Evolutionary conservation across 2,888 invertebrate species (phyloP).

Genomic region (Sarcophaga rosellei): DNA sequence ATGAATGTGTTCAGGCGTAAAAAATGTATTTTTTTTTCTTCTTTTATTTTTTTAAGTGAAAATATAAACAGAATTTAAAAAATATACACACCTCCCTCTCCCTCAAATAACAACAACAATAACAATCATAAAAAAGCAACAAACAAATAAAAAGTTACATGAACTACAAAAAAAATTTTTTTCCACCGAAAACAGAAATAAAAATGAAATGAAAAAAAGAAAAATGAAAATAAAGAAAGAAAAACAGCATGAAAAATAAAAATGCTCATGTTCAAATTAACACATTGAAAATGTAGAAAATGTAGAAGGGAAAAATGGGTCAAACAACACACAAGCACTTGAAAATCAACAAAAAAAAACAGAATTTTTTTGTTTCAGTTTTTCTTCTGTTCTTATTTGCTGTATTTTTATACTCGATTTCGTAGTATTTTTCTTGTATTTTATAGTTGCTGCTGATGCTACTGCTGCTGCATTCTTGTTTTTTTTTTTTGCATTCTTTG

Average conservation of each 20-base stretch:
- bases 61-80: neutral
- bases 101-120: neutral
- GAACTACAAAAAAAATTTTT: neutral
- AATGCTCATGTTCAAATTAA: neutral
- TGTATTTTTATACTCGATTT: neutral
- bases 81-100: too few species aligned
- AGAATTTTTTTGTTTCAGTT: neutral
- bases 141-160: neutral
- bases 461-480: neutral
- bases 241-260: neutral
- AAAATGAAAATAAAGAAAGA: neutral
- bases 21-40: neutral
- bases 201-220: too few species aligned
- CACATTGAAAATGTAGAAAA: neutral
- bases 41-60: neutral
- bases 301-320: constrained; percentile 48
- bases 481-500: constrained; percentile 15
- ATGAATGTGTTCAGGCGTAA: neutral
- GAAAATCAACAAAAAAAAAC: neutral
- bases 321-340: constrained; percentile 47
- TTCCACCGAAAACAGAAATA: too few species aligned
- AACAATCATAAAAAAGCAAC: neutral
- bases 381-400: neutral
- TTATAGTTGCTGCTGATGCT: neutral
- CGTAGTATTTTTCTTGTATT: neutral